A percentile compares a stretch with the other conserved stretches of the same genome.
These are phyloP conservation scores for Volucella zonaria DNA, from an alignment of 2,888 invertebrate genomes.

Conservation along the genomic window DNA sequence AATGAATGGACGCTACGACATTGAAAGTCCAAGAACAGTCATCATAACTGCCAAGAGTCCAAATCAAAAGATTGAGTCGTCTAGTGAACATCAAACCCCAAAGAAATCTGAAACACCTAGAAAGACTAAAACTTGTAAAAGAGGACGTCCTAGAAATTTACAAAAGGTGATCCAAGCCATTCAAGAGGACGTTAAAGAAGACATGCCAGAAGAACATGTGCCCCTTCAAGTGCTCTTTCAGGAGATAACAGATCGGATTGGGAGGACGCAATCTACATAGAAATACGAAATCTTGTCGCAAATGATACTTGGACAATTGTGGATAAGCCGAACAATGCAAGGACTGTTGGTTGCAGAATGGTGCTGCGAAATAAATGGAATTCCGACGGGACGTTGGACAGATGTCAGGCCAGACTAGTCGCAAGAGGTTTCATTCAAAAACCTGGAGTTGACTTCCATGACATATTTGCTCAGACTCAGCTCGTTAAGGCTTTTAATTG, in stretches of 20 bases:
- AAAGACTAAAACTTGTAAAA: conserved; percentile 3
- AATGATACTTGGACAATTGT: not conserved
- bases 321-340: not conserved
- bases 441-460: not conserved
- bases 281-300: not conserved
- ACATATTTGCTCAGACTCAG: not conserved
- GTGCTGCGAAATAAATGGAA: not conserved
- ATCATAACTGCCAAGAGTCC: too few species aligned
- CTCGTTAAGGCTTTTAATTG: not conserved
- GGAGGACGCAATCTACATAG: not conserved
- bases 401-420: too few species aligned
- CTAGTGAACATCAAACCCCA: too few species aligned
- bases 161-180: not conserved
- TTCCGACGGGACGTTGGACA: too few species aligned
- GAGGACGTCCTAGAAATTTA: conserved; percentile 27
- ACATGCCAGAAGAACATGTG: conserved; percentile 6
- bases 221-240: too few species aligned
- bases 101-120: conserved; percentile 7
- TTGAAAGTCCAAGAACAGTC: too few species aligned
- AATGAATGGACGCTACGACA: too few species aligned
- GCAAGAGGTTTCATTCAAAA: not conserved
- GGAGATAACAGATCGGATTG: too few species aligned
- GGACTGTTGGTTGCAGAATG: not conserved
- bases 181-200: not conserved
- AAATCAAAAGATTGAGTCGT: too few species aligned